Evolutionary conservation across 2,888 invertebrate genomes (phyloP), one percentile per base, ranked within the genome.

Genomic region (Chloroclystis v-ata): DNA sequence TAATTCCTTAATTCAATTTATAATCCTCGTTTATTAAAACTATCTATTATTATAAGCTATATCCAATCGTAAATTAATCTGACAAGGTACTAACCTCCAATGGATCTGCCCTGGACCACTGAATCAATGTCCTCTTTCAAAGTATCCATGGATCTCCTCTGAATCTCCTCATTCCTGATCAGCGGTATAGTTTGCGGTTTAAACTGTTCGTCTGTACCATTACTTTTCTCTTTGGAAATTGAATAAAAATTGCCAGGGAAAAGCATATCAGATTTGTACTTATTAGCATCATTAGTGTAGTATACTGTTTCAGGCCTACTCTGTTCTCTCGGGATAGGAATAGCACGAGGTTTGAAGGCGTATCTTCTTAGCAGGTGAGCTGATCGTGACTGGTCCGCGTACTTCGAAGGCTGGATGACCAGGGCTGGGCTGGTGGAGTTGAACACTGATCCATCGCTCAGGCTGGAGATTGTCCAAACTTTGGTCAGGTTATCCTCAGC

Each of bases 141-240:
- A 26, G 58, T 64, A 62, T 78, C 76, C 60, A 85, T 65, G 28
- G 82, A 81, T 50, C 83, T 75, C 28, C 67, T 72, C 57, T 80
- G 75, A 54, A 70, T 75, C 49, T 75, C 72, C 43, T 75, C 69
- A 52, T 65, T 75, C 57, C 79, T 77, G 37, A 81, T 69, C 63
- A 87, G 64, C 28, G 87, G 86, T 61, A 87, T 87, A 28, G 75
- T 54, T 57, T 75, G 75, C 28, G 85, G 78, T 47, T 72, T 71
- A 56, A 84, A 85, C 40, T 62, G 55, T 28, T 60, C 41, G 9
- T 59, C 37, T 1, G 42, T 53, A 29, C 63, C 64, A 62, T 68
- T 67, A 63, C 80, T 80, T 77, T 82, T 86, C 79, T 77, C 80
- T 75, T 82, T 81, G 78, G 82, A 79, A 82, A 86, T 86, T 75